These are phyloP conservation scores for Sapayoa aenigma DNA, from an alignment of 2,113 vertebrate species.

Conservation along the genomic window DNA sequence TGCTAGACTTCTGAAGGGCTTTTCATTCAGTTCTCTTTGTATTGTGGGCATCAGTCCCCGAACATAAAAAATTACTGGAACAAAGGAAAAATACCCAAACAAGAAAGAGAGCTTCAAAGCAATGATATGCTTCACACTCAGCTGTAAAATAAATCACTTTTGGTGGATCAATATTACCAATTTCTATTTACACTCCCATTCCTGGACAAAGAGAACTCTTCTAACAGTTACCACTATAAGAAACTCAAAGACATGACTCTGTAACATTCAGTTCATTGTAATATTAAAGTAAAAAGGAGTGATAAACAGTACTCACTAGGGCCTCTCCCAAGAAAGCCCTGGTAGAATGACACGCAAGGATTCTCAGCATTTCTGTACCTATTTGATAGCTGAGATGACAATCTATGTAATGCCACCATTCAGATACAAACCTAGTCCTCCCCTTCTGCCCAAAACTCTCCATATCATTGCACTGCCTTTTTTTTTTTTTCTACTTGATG, in stretches of 20 bases:
- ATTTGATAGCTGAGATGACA: rapidly evolving
- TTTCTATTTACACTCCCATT: neutral
- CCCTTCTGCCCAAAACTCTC: neutral
- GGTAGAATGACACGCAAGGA: neutral
- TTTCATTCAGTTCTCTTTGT: neutral
- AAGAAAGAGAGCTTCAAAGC: slow-evolving; percentile 4
- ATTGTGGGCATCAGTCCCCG: neutral
- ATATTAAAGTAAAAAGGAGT: neutral
- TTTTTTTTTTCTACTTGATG: neutral
- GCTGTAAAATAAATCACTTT: neutral
- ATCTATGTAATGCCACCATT: neutral
- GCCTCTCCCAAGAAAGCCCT: neutral
- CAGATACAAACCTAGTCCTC: neutral
- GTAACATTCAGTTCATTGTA: neutral
- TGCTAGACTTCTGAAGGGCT: neutral
- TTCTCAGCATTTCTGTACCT: neutral
- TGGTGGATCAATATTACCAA: slow-evolving; percentile 10
- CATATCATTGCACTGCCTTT: neutral
- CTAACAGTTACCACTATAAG: neutral
- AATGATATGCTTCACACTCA: neutral
- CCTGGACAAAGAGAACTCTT: neutral
- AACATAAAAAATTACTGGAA: neutral
- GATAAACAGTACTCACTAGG: neutral
- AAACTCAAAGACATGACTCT: neutral
- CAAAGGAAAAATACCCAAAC: neutral